A percentile compares a stretch with the other conserved stretches of the same genome.
Evolutionary conservation across 2,888 invertebrate genomes (phyloP).

Genomic region (Cheilosia scutellata): DNA sequence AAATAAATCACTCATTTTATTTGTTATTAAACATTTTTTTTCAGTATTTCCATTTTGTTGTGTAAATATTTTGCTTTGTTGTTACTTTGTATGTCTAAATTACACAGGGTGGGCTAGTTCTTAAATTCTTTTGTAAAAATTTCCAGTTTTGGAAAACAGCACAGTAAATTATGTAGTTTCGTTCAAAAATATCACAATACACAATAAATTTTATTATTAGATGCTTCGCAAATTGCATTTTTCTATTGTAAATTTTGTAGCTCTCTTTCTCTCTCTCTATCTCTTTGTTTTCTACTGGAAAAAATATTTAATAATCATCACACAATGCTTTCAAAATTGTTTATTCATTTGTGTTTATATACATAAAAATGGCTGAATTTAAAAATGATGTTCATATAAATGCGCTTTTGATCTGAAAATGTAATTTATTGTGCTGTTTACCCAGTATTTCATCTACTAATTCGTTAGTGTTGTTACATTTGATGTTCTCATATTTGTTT

Average conservation of each 20-base stretch:
- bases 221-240: slow-evolving; percentile 79
- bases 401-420: slow-evolving; percentile 67
- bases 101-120: slow-evolving; percentile 3
- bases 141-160: slow-evolving; percentile 77
- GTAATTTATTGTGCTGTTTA: slow-evolving; percentile 79
- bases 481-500: slow-evolving; percentile 35
- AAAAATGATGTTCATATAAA: slow-evolving; percentile 18
- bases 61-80: slow-evolving; percentile 20
- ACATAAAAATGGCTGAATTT: slow-evolving; percentile 71
- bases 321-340: slow-evolving; percentile 42
- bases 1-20: slow-evolving; percentile 74
- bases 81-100: slow-evolving; percentile 9
- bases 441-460: slow-evolving; percentile 47
- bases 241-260: slow-evolving; percentile 27
- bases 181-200: slow-evolving; percentile 34
- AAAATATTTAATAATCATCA: slow-evolving; percentile 53
- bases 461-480: slow-evolving; percentile 59
- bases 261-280: neutral
- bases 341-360: slow-evolving; percentile 41
- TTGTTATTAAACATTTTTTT: slow-evolving; percentile 35
- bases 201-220: slow-evolving; percentile 12
- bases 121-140: neutral
- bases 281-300: slow-evolving; percentile 37
- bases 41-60: slow-evolving; percentile 5
- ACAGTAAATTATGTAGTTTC: slow-evolving; percentile 79